Base-by-base conservation (phyloP, 2,113 vertebrate species). In the Stegastes partitus region DNA sequence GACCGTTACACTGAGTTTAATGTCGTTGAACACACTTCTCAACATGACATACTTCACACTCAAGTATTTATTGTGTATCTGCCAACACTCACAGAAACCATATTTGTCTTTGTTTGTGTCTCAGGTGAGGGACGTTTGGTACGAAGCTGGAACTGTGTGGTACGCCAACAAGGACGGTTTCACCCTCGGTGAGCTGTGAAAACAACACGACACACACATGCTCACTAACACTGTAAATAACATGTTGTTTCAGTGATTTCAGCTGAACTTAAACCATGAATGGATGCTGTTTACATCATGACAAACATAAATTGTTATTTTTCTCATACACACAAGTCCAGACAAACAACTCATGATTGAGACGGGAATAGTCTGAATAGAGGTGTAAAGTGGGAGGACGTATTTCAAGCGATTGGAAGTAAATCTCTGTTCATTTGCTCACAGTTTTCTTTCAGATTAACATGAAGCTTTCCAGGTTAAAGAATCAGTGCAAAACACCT, bases 101-200 rank as follows among this genome's bases (percentile, higher is more conserved):
- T 21, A 21, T 31, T 14, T 50, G 2, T 51, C 5, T 19, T 3
- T 21, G 2, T 28, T 6, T 69, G 11, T 49, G 6, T 67, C 47
- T 42, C 79, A 93, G 93, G 81, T 89, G 0, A 93, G 81, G 34
- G 96, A 97, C 0, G 92, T 94, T 18, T 99, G 97, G 97, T 99
- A 98, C 0, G 96, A 99, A 67, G 95, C 95, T 0, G 97, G 95
- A 73, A 95, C 95, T 5, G 96, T 99, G 62, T 99, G 98, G 98
- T 96, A 94, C 4, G 23, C 95, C 12, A 95, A 96, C 87, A 96
- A 95, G 86, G 96, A 97, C 0, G 95, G 96, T 2, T 98, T 96
- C 74, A 86, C 83, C 0, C 95, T 94, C 0, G 98, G 97, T 99
- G 93, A 96, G 90, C 79, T 21, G 3, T 11, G 1, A 53, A 61